phyloP scores from a whole-genome alignment of 2,113 vertebrate genomes.

The Anhinga anhinga region DNA sequence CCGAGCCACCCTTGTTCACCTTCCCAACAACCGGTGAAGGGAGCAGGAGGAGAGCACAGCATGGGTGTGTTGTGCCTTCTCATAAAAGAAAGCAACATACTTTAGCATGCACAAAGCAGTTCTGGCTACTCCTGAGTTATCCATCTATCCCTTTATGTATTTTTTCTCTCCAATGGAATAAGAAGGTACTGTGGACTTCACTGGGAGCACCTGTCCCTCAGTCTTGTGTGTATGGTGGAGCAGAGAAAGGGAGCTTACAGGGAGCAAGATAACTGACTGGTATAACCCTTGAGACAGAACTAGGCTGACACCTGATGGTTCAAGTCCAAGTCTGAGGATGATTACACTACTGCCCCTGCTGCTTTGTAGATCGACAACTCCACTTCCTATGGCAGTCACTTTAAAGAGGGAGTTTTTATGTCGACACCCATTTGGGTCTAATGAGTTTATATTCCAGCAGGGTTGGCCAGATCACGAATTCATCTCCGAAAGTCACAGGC shows the following conservation, averaged over 20 bases:
- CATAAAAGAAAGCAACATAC: rapidly evolving
- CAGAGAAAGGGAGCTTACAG: not conserved
- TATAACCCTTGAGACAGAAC: not conserved
- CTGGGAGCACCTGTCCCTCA: not conserved
- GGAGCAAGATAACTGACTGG: not conserved
- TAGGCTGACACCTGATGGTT: not conserved
- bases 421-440: not conserved
- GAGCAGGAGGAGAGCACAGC: not conserved
- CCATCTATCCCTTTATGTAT: not conserved
- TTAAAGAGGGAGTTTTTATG: not conserved
- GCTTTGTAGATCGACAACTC: not conserved
- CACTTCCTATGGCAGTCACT: not conserved
- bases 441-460: not conserved
- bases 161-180: not conserved
- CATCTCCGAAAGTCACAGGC: not conserved
- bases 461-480: not conserved
- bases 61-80: not conserved
- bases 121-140: too few relatives aligned
- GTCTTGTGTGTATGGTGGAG: not conserved
- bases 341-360: rapidly evolving
- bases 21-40: not conserved
- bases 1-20: not conserved
- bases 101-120: not conserved
- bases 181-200: not conserved
- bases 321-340: not conserved